Conservation (phyloP, 2,113 vertebrate species). For the Origma solitaria region DNA sequence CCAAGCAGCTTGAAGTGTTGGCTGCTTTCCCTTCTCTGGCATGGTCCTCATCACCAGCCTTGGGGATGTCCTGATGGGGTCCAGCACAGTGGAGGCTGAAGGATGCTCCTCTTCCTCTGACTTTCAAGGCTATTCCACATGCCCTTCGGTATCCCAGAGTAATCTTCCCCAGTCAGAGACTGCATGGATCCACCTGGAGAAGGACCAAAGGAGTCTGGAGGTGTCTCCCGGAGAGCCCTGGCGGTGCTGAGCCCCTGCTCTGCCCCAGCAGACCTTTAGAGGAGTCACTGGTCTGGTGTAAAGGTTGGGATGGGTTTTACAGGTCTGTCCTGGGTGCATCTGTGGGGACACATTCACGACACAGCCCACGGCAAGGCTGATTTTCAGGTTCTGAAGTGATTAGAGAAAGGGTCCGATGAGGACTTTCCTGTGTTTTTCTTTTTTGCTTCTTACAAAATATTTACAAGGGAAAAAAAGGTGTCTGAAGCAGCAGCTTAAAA, state of each 20-base stretch:
- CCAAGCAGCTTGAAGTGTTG: not conserved
- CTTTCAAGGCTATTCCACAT: not conserved
- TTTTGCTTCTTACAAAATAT: not conserved
- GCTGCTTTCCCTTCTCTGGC: not conserved
- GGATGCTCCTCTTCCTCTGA: not conserved
- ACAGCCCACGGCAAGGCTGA: not conserved
- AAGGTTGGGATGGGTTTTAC: not conserved
- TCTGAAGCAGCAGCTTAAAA: conserved; percentile 25
- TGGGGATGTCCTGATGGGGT: not conserved
- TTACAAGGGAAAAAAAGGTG: not conserved
- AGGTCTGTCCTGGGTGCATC: not conserved
- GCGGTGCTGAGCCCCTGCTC: not conserved
- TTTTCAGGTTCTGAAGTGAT: not conserved
- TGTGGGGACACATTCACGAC: not conserved
- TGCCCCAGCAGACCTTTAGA: not conserved
- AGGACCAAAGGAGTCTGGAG: not conserved
- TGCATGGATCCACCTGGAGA: not conserved
- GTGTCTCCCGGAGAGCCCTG: not conserved
- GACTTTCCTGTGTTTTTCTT: not conserved
- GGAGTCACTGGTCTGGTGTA: not conserved
- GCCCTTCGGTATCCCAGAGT: fast-evolving
- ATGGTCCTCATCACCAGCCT: fast-evolving
- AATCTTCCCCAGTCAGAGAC: not conserved
- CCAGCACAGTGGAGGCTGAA: not conserved
- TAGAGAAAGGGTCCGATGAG: not conserved